Evolutionary conservation across 2,797 vertebrate genomes (phyloP), one percentile per base, ranked within the genome.

Genomic region (Halcyon leucocephala): DNA sequence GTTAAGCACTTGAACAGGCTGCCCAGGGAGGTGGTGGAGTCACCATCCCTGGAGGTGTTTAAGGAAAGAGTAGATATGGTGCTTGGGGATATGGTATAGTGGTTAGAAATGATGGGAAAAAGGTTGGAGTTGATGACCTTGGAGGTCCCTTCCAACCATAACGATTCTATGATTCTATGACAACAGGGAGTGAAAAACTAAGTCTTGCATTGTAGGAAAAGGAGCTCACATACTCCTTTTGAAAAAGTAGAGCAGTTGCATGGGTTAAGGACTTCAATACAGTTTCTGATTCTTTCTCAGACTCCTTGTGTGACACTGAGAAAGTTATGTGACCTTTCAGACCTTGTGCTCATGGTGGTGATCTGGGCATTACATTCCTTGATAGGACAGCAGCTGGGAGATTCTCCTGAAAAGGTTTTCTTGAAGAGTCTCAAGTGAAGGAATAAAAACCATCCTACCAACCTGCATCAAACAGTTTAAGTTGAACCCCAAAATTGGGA

Each of bases 281-380:
- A n/a, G 10, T 28, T 74, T 25, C 14, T 51, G 24, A 21, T 35
- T 86, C 41, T 65, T 84, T 62, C 66, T 62, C 31, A 62, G 33
- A 5, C 31, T 69, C 42, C 8, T 21, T 39, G 6, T 48, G n/a
- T 46, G 28, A 42, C 39, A 19, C 28, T 29, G 28, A 64, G 33
- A 42, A 39, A 41, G 33, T 39, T 58, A 18, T 0, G 2, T 69
- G 77, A 67, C 21, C 42, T 71, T 42, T 76, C 9, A 9, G 20
- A 26, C n/a, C 0, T 0, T 6, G 25, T 44, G n/a, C 5, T 78
- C 8, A 6, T 26, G 20, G 58, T 0, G 1, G 26, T 42, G 35
- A 35, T 39, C 35, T 39, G 57, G 52, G 16, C 29, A 2, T 31
- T 33, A 2, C 14, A 19, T 52, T 69, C 44, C 72, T 58, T 19